Percentiles rank a stretch among this genome's conserved stretches.
Conservation (phyloP, 2,113 vertebrate genomes). For the Recurvirostra avosetta region DNA sequence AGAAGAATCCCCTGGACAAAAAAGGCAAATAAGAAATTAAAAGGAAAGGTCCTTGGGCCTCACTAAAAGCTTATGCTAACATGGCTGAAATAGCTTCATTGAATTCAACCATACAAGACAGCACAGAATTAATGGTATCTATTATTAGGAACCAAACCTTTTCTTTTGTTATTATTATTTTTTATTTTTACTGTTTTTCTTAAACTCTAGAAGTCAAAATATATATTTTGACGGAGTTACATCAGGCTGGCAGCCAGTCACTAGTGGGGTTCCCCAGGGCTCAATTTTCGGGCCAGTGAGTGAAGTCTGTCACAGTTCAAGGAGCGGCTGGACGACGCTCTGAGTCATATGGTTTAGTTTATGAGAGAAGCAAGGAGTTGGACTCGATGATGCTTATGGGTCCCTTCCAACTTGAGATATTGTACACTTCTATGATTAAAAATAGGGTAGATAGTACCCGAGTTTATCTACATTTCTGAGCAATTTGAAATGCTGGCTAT, state of each 20-base stretch:
- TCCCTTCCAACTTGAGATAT: not conserved
- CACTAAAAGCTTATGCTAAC: not conserved
- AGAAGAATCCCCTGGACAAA: not conserved
- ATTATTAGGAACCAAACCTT: rapidly evolving
- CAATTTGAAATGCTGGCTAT: not conserved
- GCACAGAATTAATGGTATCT: not conserved
- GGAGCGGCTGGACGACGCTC: rapidly evolving
- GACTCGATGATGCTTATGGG: rapidly evolving
- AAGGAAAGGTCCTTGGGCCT: not conserved
- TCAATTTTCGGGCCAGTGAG: not conserved
- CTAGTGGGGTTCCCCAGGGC: not conserved
- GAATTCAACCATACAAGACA: not conserved
- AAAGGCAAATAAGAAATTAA: not conserved
- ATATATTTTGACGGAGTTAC: not conserved
- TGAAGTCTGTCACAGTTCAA: not conserved
- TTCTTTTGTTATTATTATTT: no score
- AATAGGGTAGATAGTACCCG: not conserved
- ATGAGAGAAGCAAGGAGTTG: not conserved
- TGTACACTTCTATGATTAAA: not conserved
- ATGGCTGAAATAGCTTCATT: not conserved
- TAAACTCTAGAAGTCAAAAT: not conserved
- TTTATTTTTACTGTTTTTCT: not conserved
- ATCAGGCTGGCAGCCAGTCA: not conserved
- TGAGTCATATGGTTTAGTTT: not conserved
- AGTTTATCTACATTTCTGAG: not conserved